Percentiles rank a stretch among this genome's conserved stretches.
Evolutionary conservation across 2,113 vertebrate species (phyloP).

Genomic region (Chinchilla lanigera): DNA sequence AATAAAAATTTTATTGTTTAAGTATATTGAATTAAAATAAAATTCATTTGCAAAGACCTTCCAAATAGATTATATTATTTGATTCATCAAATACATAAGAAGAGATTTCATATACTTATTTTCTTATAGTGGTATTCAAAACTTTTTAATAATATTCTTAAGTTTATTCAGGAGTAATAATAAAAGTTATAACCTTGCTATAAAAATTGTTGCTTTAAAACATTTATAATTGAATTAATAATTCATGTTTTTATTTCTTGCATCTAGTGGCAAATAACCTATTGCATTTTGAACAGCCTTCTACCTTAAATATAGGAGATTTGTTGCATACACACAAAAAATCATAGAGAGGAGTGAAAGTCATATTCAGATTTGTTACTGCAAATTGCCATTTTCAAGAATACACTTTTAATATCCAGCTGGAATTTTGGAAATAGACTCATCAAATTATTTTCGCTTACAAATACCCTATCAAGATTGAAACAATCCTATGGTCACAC

Average conservation of each 20-base stretch:
- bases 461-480: background rate
- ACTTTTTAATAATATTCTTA: background rate
- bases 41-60: background rate
- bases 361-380: background rate
- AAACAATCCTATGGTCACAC: background rate
- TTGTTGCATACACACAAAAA: background rate
- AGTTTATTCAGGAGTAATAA: background rate
- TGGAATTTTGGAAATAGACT: background rate
- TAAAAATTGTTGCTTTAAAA: background rate
- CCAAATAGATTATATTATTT: background rate
- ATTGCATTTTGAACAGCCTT: background rate
- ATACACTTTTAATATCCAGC: background rate
- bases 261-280: background rate
- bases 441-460: background rate
- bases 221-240: background rate
- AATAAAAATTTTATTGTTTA: background rate
- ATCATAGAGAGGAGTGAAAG: background rate
- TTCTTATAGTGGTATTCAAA: background rate
- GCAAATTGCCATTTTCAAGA: background rate
- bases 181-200: background rate
- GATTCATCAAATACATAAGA: background rate
- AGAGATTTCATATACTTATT: background rate
- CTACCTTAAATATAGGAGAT: background rate
- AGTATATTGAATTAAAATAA: background rate
- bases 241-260: background rate